Base-by-base conservation (phyloP, 2,113 vertebrate species). In the Genyomyrus donnyi region DNA sequence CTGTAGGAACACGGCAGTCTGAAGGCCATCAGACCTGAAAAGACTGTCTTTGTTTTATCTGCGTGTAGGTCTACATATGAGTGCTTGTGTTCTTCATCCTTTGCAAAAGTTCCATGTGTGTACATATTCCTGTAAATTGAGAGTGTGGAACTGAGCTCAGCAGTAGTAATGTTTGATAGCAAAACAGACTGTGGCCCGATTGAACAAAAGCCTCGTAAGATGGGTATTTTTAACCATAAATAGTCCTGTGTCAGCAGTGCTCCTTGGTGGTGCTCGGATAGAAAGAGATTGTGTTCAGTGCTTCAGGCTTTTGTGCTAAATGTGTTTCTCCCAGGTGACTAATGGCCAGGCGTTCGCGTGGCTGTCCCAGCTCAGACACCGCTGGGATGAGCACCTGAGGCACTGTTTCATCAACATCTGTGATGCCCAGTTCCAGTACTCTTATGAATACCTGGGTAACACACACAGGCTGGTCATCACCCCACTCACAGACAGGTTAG, bases 351-450 rank as follows among this genome's bases (percentile, higher is more conserved):
- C 96, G 1, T 97, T 97, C 52, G 93, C 95, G 0, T 97, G 96
- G 96, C 94, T 97, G 66, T 96, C 96, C 7, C 96, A 97, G 93
- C 91, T 97, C 90, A 94, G 96, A 1, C 96, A 97, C 90, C 93
- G 95, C 90, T 97, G 96, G 96, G 94, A 96, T 62, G 96, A 97
- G 49, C 88, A 93, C 24, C 95, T 91, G 19, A 94, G 89, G 62
- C 95, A 97, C 80, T 97, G 96, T 89, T 97, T 95, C 56, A 91
- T 96, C 35, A 96, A 97, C 90, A 97, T 97, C 92, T 97, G 96
- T 91, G 97, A 97, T 2, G 97, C 97, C 15, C 96, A 96, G 91
- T 97, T 97, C 91, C 96, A 96, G 92, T 97, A 96, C 90, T 96
- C 95, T 85, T 97, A 97, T 11, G 96, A 97, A 89, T 97, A 97